Evolutionary conservation across 1,140 invertebrate species (phyloP), one percentile per base, ranked within the genome.

Genomic region (Lasioglossum albipes): DNA sequence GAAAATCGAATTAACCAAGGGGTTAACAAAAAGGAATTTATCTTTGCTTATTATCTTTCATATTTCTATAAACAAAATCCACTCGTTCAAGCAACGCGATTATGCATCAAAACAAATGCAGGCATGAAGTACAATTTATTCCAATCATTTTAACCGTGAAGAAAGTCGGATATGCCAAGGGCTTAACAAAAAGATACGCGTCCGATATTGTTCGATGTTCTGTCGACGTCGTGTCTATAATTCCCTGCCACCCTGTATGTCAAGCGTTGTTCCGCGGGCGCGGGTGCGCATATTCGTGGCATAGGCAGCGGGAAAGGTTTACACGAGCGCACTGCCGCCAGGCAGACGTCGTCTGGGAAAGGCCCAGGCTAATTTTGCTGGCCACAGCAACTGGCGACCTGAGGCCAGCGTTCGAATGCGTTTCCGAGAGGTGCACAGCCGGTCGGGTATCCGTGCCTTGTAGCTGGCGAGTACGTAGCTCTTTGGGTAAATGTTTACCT

Each of bases 311-410:
- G 75, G 13, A 74, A 82, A 77, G 65, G 67, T 81, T 82, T 66
- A 70, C 64, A 79, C 61, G 69, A 83, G 75, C 65, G 64, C 62
- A 73, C 36, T 20, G 74, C 41, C 68, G 82, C 49, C 79, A 72
- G 75, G 70, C 82, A 87, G 85, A 83, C 87, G 78, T 83, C 77
- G 87, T 89, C 80, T 86, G 85, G 88, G 89, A 88, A 89, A 90
- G 87, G 75, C 84, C 87, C 82, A 75, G 66, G 88, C 89, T 89
- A 91, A 90, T 91, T 90, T 87, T 89, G 88, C 88, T 84, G 83
- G 73, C 84, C 76, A 36, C 75, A 64, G 71, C 57, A 71, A 61
- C 77, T 52, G 49, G 18, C 73, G 81, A 85, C 72, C 36, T 57
- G 76, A 69, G 61, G 68, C 80, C 66, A 70, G 42, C 67, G 65